Percentiles rank a stretch among this genome's conserved stretches.
Conservation (phyloP, 2,113 vertebrate species). For the Heterochromis multidens region DNA sequence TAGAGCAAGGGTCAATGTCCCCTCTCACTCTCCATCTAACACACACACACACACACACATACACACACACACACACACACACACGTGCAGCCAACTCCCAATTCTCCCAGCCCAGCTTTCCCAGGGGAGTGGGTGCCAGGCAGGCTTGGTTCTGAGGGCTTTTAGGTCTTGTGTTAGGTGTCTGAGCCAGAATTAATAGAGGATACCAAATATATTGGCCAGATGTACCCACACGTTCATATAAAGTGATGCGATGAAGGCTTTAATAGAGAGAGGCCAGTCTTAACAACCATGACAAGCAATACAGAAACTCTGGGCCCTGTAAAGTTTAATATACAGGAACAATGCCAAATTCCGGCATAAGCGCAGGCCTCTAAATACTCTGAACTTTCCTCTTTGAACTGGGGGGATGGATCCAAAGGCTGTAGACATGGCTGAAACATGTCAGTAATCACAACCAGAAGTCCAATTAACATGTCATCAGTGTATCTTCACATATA, state of each 20-base stretch:
- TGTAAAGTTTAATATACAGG: constrained; percentile 71
- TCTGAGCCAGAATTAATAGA: constrained; percentile 41
- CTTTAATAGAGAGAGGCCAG: constrained; percentile 68
- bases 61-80: background rate
- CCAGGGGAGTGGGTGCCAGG: constrained; percentile 41
- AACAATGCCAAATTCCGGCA: constrained; percentile 48
- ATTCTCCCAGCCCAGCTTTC: constrained; percentile 26
- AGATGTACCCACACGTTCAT: constrained; percentile 70
- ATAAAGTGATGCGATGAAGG: constrained; percentile 70
- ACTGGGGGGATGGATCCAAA: background rate
- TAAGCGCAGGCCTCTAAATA: constrained; percentile 28
- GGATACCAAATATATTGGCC: constrained; percentile 62
- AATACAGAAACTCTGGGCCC: constrained; percentile 65
- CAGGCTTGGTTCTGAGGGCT: constrained; percentile 35
- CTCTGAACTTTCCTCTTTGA: constrained; percentile 8
- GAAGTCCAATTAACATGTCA: background rate
- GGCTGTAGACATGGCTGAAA: constrained; percentile 13
- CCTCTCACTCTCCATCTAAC: background rate
- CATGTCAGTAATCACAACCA: constrained; percentile 10
- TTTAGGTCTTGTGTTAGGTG: constrained; percentile 49
- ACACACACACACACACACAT: background rate
- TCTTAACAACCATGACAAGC: constrained; percentile 67
- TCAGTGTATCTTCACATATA: background rate
- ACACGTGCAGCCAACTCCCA: background rate
- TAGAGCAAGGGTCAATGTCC: constrained; percentile 38